Base-by-base conservation (phyloP, 2,113 vertebrate genomes). In the Lampris incognitus region DNA sequence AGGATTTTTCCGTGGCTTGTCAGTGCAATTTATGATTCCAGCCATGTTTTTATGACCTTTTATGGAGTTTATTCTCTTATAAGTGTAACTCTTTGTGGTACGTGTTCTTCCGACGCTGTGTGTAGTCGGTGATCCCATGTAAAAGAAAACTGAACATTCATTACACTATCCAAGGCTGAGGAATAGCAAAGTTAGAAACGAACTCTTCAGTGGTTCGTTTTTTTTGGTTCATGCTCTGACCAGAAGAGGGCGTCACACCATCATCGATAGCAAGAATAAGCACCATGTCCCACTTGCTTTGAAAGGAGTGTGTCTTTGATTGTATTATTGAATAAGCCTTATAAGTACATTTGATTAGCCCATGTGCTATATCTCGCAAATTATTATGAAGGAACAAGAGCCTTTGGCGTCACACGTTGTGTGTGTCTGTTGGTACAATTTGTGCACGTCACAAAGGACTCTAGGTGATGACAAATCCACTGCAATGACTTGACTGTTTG, bases 221-320 rank as follows among this genome's bases (percentile, higher is more conserved):
- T 7, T 60, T 39, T 10, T 84, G 64, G 83, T 77, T 63, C 5
- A 42, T 0, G 0, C 39, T 52, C 10, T 57, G 24, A 69, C 83
- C 88, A 87, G 78, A 69, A 88, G 89, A 82, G 82, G 88, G 72
- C 1, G 39, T 42, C 44, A 50, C 11, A 64, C 24, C 4, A 82
- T 71, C 61, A 86, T 52, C 59, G 62, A 60, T 81, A 37, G 24
- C 54, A 49, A 37, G 5, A 2, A 1, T 59, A 2, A 8, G 37
- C 38, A 9, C n/a, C 1, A 69, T 50, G 13, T 64, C 6, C 2
- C 10, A 36, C 44, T 74, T 9, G 13, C 11, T 38, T 40, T 11
- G 6, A n/a, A n/a, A 52, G 39, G 39, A n/a, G 52, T 40, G 9
- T 72, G 41, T n/a, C 41, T 56, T 13, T 72, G 3, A 61, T 4